Conservation (phyloP, 2,113 vertebrate genomes). For the Zeus faber region DNA sequence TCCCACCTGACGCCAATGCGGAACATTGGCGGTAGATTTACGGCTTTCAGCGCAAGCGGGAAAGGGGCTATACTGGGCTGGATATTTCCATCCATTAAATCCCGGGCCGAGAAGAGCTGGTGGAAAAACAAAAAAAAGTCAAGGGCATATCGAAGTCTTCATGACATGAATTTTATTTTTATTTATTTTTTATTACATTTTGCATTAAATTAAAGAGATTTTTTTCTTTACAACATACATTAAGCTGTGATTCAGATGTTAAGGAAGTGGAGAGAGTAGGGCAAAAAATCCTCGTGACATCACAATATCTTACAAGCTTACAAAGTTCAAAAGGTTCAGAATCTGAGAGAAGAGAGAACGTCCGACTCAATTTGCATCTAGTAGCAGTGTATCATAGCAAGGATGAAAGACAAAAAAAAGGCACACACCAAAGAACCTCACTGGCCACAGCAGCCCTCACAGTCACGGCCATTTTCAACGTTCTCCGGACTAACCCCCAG, state of each 20-base stretch:
- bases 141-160: slow-evolving; percentile 48
- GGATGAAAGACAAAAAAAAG: slow-evolving; percentile 89
- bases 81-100: too few species aligned
- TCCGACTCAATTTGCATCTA: slow-evolving; percentile 80
- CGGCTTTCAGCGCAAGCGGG: too few species aligned
- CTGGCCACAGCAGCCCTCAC: slow-evolving; percentile 65
- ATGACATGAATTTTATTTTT: slow-evolving; percentile 79
- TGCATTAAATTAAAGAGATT: slow-evolving; percentile 86
- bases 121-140: slow-evolving; percentile 39
- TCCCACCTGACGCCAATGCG: too few species aligned
- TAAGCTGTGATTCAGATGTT: slow-evolving; percentile 93
- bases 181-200: slow-evolving; percentile 86
- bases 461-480: slow-evolving; percentile 36
- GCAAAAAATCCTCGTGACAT: slow-evolving; percentile 87
- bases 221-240: slow-evolving; percentile 91
- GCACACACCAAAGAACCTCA: slow-evolving; percentile 87
- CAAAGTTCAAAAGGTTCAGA: slow-evolving; percentile 86
- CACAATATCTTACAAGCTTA: slow-evolving; percentile 96
- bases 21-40: too few species aligned
- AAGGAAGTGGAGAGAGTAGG: slow-evolving; percentile 83
- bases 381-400: slow-evolving; percentile 83
- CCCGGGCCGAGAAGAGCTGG: slow-evolving; percentile 8
- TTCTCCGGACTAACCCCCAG: slow-evolving; percentile 19
- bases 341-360: slow-evolving; percentile 63
- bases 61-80: too few species aligned